Evolutionary conservation across 2,113 vertebrate species (phyloP), one percentile per base, ranked within the genome.

Genomic region (Noctilio leporinus): DNA sequence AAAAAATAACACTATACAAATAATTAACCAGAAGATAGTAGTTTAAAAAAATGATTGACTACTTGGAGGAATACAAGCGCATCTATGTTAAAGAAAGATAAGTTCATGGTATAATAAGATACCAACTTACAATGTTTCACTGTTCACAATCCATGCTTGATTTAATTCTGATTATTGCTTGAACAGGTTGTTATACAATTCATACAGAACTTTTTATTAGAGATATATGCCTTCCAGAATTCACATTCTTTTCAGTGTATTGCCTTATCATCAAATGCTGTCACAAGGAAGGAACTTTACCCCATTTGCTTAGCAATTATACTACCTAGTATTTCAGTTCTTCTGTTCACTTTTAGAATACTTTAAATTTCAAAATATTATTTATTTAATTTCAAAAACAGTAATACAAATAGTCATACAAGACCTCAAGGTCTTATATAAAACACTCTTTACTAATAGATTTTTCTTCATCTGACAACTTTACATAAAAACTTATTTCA

Each of bases 81-180:
- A 24, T 59, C 51, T 69, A 59, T 26, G 1, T 30, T 72, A 83
- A 93, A 81, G 30, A 77, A 92, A 77, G 82, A 49, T 49, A 75
- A 90, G 75, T 80, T 59, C 7, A 30, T 67, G 20, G 19, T 45
- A 26, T 69, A 93, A 76, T 59, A 92, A 87, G 7, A 69, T 64
- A 70, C 26, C 8, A 72, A 20, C 86, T 59, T 53, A 17, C 57
- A 94, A 45, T 14, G 91, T 51, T 83, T 65, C 93, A 73, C n/a
- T 87, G 5, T 84, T 89, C 53, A 30, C 35, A 70, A 55, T 55
- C 4, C 47, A 80, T 43, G 0, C 16, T 90, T 94, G 57, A 87
- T 90, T 93, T 91, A 92, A 92, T 78, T 72, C 57, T 62, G 35
- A 24, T 90, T 92, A 26, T 92, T 85, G 28, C 24, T 51, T 35